Conservation (phyloP, 2,888 invertebrate species). For the Cremastinae sp. region DNA sequence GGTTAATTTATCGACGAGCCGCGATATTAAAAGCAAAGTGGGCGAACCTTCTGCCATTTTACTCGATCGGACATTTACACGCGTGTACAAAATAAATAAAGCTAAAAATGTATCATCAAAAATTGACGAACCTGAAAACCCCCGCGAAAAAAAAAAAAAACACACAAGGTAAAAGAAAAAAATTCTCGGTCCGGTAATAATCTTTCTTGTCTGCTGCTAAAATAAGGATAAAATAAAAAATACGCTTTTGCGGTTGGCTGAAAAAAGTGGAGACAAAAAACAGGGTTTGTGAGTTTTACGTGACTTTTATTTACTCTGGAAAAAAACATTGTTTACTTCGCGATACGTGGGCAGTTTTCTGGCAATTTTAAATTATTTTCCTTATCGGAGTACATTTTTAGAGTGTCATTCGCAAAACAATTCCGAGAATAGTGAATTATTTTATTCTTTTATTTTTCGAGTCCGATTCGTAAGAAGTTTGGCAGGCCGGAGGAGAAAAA, state of each 20-base stretch:
- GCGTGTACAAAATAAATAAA: constrained; percentile 13
- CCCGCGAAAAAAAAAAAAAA: constrained; percentile 60
- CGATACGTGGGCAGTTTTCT: neutral
- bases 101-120: constrained; percentile 5
- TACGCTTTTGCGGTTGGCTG: no score
- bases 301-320: neutral
- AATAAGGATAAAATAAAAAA: no score
- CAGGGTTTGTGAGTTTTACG: neutral
- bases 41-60: constrained; percentile 36
- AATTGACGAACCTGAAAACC: constrained; percentile 24
- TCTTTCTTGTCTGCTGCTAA: no score
- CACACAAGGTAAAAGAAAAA: constrained; percentile 64
- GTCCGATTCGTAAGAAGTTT: constrained; percentile 12
- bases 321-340: no score
- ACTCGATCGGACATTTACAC: constrained; percentile 22
- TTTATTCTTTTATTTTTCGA: neutral
- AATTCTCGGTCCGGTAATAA: no score
- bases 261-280: no score
- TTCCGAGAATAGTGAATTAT: neutral
- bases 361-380: neutral
- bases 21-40: constrained; percentile 63
- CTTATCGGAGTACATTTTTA: neutral
- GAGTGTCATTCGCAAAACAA: neutral
- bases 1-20: constrained; percentile 65
- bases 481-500: constrained; percentile 2